Evolutionary conservation across 2,797 vertebrate species (phyloP).

Genomic region (Otolemur crassicaudatus): DNA sequence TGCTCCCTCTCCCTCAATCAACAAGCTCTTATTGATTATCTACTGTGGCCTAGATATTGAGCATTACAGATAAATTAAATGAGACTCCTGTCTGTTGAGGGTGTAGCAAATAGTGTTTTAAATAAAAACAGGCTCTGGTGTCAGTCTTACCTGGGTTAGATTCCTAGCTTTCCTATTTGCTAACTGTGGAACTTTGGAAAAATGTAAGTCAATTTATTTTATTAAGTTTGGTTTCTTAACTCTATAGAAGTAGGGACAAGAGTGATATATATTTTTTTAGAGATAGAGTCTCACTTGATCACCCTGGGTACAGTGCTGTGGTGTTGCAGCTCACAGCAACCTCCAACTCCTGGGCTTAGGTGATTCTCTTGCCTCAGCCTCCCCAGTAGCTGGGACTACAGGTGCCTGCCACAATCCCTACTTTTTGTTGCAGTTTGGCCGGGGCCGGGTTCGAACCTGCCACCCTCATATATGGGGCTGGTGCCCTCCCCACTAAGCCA

Average conservation of each 20-base stretch:
- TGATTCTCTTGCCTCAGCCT: too few relatives aligned
- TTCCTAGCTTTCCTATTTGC: background rate
- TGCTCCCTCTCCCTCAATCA: slow-evolving; percentile 73
- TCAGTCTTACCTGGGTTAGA: background rate
- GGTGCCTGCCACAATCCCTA: too few relatives aligned
- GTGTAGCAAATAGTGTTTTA: slow-evolving; percentile 30
- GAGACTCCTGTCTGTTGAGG: slow-evolving; percentile 46
- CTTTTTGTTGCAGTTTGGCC: too few relatives aligned
- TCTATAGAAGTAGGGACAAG: background rate
- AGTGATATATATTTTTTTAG: background rate
- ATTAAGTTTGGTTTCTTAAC: background rate
- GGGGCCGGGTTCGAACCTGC: too few relatives aligned
- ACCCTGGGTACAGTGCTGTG: too few relatives aligned
- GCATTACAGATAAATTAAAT: slow-evolving; percentile 66
- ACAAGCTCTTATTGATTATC: slow-evolving; percentile 66
- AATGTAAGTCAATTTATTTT: background rate
- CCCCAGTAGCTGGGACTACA: too few relatives aligned
- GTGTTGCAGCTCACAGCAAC: too few relatives aligned
- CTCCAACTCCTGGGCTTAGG: too few relatives aligned
- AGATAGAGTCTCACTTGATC: too few relatives aligned
- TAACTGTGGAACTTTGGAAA: background rate
- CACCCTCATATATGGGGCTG: too few relatives aligned
- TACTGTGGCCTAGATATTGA: slow-evolving; percentile 58
- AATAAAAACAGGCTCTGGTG: slow-evolving; percentile 39
- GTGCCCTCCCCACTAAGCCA: too few relatives aligned